A percentile compares a stretch with the other conserved stretches of the same genome.
phyloP scores from a whole-genome alignment of 2,888 invertebrate genomes.

The Phortica magna region DNA sequence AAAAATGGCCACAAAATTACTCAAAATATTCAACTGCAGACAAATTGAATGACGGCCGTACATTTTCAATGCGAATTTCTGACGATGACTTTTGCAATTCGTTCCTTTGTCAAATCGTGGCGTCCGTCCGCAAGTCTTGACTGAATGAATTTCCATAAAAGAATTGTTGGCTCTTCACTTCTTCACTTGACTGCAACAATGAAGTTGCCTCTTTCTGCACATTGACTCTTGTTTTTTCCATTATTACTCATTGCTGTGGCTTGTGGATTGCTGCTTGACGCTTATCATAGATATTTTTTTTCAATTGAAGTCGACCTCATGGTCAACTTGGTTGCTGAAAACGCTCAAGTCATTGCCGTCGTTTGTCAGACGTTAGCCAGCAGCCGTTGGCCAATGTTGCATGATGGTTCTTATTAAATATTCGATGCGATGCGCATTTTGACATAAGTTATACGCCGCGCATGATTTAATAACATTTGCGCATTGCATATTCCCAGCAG shows the following conservation, averaged over 20 bases:
- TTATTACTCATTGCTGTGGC: neutral
- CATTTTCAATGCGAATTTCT: conserved; percentile 7
- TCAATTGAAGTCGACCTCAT: conserved; percentile 20
- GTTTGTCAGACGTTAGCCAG: conserved; percentile 27
- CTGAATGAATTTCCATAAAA: neutral
- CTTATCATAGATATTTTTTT: neutral
- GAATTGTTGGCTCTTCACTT: conserved; percentile 17
- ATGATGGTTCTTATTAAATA: neutral
- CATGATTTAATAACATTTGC: too few species aligned
- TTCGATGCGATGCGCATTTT: too few species aligned
- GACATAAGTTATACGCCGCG: too few species aligned
- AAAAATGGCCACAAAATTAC: neutral
- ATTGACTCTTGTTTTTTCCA: too few species aligned
- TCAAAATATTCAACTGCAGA: neutral
- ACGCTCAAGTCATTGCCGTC: conserved; percentile 23
- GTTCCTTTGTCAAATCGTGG: neutral
- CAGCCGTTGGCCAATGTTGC: neutral
- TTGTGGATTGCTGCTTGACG: neutral
- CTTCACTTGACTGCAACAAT: conserved; percentile 14
- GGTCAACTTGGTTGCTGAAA: conserved; percentile 19
- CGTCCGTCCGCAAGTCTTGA: neutral
- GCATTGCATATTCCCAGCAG: neutral
- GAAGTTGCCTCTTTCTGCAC: neutral
- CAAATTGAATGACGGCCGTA: neutral
- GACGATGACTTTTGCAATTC: conserved; percentile 6